phyloP scores from a whole-genome alignment of 2,113 vertebrate species.

The Amazona guildingii region DNA sequence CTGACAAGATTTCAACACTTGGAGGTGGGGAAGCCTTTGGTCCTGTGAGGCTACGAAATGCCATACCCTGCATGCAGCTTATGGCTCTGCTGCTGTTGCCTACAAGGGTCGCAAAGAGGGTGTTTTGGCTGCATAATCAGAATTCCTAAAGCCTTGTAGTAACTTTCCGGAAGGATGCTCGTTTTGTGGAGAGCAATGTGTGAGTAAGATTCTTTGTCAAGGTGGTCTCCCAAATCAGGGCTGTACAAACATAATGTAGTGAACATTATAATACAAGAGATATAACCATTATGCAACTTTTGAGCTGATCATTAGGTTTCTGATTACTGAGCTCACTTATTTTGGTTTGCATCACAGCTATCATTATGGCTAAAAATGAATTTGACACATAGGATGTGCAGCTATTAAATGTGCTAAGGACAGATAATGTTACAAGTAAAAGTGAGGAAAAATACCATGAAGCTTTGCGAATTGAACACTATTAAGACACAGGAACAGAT shows the following conservation, averaged over 20 bases:
- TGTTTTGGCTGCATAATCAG: neutral
- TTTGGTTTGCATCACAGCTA: neutral
- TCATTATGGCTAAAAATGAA: neutral
- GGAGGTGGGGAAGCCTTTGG: neutral
- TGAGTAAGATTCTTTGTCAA: neutral
- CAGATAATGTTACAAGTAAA: neutral
- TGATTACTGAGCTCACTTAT: neutral
- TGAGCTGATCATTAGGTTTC: neutral
- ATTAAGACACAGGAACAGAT: neutral
- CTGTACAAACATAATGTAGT: neutral
- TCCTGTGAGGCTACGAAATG: accelerated
- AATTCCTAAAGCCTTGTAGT: neutral
- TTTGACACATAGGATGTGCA: neutral
- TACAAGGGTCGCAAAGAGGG: neutral
- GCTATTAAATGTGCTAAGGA: neutral
- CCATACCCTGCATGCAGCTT: neutral
- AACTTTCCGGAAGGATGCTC: neutral
- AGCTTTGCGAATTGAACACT: neutral
- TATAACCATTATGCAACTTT: neutral
- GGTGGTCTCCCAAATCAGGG: neutral
- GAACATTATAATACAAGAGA: neutral
- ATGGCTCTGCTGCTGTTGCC: neutral
- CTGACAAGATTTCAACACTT: neutral
- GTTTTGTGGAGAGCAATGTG: neutral
- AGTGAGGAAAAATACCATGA: neutral